Percentiles rank a stretch among this genome's conserved stretches.
Evolutionary conservation across 1,140 invertebrate genomes (phyloP).

Genomic region (Drosophila jambulina): DNA sequence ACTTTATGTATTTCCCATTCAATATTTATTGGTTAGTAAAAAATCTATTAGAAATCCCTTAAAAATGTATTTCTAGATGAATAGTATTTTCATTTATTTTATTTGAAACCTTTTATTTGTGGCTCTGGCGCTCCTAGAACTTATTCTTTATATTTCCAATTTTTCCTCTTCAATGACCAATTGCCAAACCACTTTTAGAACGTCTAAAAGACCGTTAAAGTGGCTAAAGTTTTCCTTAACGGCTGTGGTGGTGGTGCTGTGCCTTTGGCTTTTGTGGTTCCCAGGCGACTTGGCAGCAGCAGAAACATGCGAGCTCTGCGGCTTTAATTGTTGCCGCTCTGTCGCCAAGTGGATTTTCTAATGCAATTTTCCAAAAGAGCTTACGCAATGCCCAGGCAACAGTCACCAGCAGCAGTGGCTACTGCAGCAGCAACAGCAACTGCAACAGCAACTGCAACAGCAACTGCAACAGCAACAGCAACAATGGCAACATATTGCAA

Average conservation of each 20-base stretch:
- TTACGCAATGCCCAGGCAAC: slow-evolving; percentile 63
- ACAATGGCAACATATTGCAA: slow-evolving; percentile 61
- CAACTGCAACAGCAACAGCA: background rate
- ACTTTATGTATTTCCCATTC: background rate
- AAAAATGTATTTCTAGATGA: background rate
- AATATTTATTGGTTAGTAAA: background rate
- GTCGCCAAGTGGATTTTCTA: slow-evolving; percentile 79
- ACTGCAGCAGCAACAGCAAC: slow-evolving; percentile 28
- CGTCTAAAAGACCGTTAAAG: slow-evolving; percentile 42
- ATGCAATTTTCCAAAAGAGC: slow-evolving; percentile 74
- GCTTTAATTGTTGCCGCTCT: slow-evolving; percentile 79
- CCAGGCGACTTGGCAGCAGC: slow-evolving; percentile 66
- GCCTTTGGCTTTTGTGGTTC: slow-evolving; percentile 76
- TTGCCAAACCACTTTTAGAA: slow-evolving; percentile 51
- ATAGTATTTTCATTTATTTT: background rate
- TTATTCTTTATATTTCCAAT: background rate
- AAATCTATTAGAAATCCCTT: background rate
- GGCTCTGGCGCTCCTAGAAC: background rate
- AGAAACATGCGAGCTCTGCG: slow-evolving; percentile 68
- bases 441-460: slow-evolving; percentile 47
- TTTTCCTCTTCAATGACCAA: slow-evolving; percentile 1
- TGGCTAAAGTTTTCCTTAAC: slow-evolving; percentile 32
- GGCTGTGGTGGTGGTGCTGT: slow-evolving; percentile 24
- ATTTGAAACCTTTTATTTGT: background rate
- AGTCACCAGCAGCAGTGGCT: slow-evolving; percentile 43